A percentile compares a stretch with the other conserved stretches of the same genome.
These are phyloP conservation scores for Rhabdomys dilectus DNA, from an alignment of 2,113 vertebrate species.

Conservation along the genomic window DNA sequence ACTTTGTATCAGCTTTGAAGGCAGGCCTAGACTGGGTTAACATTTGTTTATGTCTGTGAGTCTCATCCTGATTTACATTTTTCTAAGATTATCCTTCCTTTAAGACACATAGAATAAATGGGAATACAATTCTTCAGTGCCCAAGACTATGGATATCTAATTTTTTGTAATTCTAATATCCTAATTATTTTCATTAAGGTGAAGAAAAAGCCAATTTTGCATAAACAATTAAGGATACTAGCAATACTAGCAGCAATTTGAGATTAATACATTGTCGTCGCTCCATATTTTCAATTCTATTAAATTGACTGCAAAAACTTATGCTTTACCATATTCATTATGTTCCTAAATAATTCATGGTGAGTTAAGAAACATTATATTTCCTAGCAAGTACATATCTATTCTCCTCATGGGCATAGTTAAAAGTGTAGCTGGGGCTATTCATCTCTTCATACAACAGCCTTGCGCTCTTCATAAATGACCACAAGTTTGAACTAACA, in stretches of 20 bases:
- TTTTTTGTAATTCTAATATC: background rate
- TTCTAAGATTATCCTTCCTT: background rate
- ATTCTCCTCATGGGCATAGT: background rate
- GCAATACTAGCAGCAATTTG: background rate
- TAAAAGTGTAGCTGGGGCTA: background rate
- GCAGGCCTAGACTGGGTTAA: background rate
- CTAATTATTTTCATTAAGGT: constrained; percentile 27
- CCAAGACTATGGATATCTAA: background rate
- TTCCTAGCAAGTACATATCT: background rate
- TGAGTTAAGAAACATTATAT: background rate
- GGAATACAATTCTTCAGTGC: background rate
- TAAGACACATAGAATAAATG: background rate
- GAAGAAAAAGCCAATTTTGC: background rate
- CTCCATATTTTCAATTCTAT: background rate
- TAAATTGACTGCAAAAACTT: background rate
- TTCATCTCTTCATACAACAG: background rate
- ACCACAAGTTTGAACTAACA: background rate
- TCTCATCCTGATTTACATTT: background rate
- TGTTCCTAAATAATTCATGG: constrained; percentile 52
- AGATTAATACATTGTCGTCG: background rate
- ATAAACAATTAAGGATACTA: background rate
- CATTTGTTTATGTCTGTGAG: background rate
- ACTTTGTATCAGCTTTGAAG: background rate
- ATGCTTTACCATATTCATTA: constrained; percentile 30
- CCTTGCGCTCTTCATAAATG: background rate